Percentiles rank a stretch among this genome's conserved stretches.
Evolutionary conservation across 2,113 vertebrate genomes (phyloP).

Genomic region (Machaerirhynchus nigripectus): DNA sequence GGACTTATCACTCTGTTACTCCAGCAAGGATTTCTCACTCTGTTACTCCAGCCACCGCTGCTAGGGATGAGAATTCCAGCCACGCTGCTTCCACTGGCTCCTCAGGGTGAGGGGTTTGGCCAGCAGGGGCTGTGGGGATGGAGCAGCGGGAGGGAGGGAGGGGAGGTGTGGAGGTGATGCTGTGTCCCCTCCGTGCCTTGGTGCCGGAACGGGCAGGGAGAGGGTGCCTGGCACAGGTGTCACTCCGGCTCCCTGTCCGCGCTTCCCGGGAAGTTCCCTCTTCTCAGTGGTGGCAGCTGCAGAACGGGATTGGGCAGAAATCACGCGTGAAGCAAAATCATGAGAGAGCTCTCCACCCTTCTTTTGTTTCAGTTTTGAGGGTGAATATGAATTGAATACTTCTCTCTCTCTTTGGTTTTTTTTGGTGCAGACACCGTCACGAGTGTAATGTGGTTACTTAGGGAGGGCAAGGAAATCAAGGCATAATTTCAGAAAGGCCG

Average conservation of each 20-base stretch:
- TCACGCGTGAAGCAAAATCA: neutral
- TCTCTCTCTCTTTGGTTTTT: neutral
- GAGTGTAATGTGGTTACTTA: neutral
- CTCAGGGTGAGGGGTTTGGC: neutral
- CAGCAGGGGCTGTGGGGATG: neutral
- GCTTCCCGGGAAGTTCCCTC: neutral
- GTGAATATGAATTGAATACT: neutral
- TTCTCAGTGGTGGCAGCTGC: neutral
- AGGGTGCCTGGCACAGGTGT: accelerated
- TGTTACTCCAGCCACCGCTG: neutral
- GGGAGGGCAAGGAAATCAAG: neutral
- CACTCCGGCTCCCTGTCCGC: accelerated
- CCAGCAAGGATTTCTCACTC: neutral
- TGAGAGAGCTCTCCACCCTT: neutral
- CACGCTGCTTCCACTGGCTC: accelerated
- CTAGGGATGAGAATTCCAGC: neutral
- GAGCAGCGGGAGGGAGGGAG: neutral
- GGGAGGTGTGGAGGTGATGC: neutral
- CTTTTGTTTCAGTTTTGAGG: neutral
- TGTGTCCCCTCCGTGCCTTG: neutral
- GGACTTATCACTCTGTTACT: neutral
- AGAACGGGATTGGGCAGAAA: neutral
- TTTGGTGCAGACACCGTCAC: accelerated
- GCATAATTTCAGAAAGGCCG: neutral
- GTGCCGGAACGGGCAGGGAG: neutral